Conservation (phyloP, 2,888 invertebrate genomes). For the Sabatieria punctata region DNA sequence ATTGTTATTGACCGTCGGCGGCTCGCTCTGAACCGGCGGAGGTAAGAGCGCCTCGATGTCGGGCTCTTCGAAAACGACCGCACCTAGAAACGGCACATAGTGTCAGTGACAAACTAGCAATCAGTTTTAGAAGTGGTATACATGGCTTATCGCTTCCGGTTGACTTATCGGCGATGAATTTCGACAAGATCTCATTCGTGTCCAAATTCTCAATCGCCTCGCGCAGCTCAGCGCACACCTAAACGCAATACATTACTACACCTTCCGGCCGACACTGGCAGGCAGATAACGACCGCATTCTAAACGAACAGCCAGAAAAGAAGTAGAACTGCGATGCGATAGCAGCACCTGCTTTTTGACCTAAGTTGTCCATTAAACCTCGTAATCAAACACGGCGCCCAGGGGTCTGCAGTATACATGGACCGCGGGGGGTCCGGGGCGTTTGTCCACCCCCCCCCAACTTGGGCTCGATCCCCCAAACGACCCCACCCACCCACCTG, state of each 20-base stretch:
- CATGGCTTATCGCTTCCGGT: constrained; percentile 85
- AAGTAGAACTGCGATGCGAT: no score
- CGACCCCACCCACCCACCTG: no score
- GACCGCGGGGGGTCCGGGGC: no score
- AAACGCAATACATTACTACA: constrained; percentile 6
- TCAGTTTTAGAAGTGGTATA: constrained; percentile 32
- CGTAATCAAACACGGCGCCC: no score
- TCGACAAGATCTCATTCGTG: constrained; percentile 73
- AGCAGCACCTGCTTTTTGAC: no score
- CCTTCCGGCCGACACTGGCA: background rate
- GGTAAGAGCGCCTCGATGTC: constrained; percentile 7
- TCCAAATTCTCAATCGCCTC: constrained; percentile 76
- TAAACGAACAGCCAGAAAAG: background rate
- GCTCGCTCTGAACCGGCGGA: no score
- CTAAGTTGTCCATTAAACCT: no score
- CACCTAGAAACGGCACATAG: background rate
- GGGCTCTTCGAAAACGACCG: constrained; percentile 4
- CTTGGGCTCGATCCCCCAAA: no score
- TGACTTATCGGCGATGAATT: constrained; percentile 75
- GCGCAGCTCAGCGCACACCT: constrained; percentile 81
- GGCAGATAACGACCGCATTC: background rate
- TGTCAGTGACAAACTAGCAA: background rate
- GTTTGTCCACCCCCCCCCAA: no score
- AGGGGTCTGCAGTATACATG: no score
- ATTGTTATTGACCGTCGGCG: no score